These are phyloP conservation scores for Phataginus tricuspis DNA, from an alignment of 2,797 vertebrate genomes.

Conservation along the genomic window DNA sequence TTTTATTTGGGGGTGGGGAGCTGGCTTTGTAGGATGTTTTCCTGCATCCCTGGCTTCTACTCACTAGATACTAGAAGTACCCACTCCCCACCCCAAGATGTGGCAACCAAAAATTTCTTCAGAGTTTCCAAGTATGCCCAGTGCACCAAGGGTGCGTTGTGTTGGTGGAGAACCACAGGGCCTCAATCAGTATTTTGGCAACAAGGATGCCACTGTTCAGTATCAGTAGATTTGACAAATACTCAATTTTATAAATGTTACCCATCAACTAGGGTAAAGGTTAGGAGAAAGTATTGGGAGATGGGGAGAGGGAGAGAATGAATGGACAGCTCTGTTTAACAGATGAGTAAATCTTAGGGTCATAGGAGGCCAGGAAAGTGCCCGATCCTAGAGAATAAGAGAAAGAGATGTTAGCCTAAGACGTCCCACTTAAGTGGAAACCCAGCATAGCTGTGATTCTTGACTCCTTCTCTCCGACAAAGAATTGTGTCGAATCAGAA, in stretches of 20 bases:
- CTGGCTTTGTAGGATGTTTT: background rate
- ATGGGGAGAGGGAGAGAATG: background rate
- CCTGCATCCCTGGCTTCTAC: background rate
- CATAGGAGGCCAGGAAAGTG: background rate
- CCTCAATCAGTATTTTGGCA: background rate
- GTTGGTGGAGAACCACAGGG: background rate
- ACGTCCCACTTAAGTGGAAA: background rate
- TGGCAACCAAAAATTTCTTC: background rate
- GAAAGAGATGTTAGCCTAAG: background rate
- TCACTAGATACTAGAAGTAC: background rate
- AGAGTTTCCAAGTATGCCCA: background rate
- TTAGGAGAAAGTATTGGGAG: background rate
- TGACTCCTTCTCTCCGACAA: background rate
- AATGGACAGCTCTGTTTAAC: background rate
- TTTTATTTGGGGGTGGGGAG: background rate
- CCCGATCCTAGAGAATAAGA: background rate
- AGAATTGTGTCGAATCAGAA: background rate
- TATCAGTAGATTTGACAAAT: background rate
- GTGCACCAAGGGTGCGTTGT: background rate
- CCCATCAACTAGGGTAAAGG: background rate
- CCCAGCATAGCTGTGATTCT: background rate
- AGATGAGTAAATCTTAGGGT: background rate
- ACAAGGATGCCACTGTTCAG: background rate
- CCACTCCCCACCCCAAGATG: background rate
- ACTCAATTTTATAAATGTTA: background rate